These are phyloP conservation scores for Platanista minor DNA, from an alignment of 2,113 vertebrate species.

Conservation along the genomic window DNA sequence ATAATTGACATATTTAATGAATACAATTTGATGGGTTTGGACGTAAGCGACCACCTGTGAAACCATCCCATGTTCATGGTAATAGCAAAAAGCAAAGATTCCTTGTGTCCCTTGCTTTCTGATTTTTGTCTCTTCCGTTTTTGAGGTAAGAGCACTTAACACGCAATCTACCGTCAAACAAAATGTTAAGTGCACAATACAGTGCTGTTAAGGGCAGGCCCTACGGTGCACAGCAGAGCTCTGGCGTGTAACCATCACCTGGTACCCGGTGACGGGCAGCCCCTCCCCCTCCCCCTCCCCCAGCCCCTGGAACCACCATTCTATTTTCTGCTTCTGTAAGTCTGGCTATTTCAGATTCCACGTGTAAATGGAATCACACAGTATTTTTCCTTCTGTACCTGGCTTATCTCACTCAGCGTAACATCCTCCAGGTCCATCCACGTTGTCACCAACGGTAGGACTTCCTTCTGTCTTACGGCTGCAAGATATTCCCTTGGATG, in stretches of 20 bases:
- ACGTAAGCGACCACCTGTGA: accelerated
- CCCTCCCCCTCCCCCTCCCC: accelerated
- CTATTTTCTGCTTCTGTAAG: background rate
- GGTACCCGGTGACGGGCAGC: no score
- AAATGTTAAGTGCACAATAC: no score
- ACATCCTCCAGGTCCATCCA: accelerated
- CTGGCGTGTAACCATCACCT: accelerated
- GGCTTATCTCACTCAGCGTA: background rate
- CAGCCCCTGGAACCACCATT: background rate
- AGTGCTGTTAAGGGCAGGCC: background rate
- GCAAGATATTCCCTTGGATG: accelerated
- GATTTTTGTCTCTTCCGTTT: background rate
- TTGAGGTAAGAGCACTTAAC: background rate
- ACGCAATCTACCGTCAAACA: background rate
- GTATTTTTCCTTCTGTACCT: accelerated
- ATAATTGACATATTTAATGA: background rate
- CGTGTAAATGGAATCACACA: accelerated
- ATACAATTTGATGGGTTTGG: background rate
- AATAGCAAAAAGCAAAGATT: background rate
- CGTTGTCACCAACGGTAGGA: accelerated
- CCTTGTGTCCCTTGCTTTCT: background rate
- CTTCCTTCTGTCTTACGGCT: background rate
- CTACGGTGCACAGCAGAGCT: accelerated
- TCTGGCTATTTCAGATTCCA: accelerated
- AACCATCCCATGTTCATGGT: background rate